Evolutionary conservation across 2,888 invertebrate genomes (phyloP), one percentile per base, ranked within the genome.

Genomic region (Hydropsyche betteni): DNA sequence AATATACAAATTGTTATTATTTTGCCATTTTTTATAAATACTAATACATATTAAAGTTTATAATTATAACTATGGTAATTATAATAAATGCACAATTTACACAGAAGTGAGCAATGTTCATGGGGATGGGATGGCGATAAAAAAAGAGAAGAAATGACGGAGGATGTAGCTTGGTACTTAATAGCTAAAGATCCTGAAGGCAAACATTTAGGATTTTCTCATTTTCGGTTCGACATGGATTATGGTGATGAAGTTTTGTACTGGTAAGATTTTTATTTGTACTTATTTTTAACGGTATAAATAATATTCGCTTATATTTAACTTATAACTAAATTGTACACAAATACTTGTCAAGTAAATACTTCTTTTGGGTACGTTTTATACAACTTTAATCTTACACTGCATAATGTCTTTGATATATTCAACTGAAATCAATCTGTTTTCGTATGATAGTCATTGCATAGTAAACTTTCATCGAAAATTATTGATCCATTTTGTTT

Each of bases 141-240:
- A 69, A 94, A 94, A 84, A 84, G 86, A 16, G 90, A 91, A 77
- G 94, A 94, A 84, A 89, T 94, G 89, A 89, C 87, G 34, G 92
- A 94, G 80, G 91, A 91, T 75, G 84, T 88, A 53, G 93, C 94
- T 4, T 91, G 92, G 90, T 94, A 92, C 83, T 86, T 94, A 50
- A 87, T 94, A 77, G 93, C 90, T 5, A 88, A 86, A 81, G 84
- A 88, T 76, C 84, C 85, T 50, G 84, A 86, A 69, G 84, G 84
- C 6, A 83, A 82, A 79, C 89, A 90, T 0, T 85, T 94, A 73
- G 95, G 91, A 1, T 94, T 94, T 84, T 90, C 91, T 74, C 94
- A 95, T 85, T 95, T 94, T 84, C 86, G 95, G 82, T 95, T 95
- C 85, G 95, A 94, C 83, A 87, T 94, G 85, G 95, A 95, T 82